Percentiles rank a stretch among this genome's conserved stretches.
These are phyloP conservation scores for Styela plicata DNA, from an alignment of 23 tunicate species.

Conservation along the genomic window DNA sequence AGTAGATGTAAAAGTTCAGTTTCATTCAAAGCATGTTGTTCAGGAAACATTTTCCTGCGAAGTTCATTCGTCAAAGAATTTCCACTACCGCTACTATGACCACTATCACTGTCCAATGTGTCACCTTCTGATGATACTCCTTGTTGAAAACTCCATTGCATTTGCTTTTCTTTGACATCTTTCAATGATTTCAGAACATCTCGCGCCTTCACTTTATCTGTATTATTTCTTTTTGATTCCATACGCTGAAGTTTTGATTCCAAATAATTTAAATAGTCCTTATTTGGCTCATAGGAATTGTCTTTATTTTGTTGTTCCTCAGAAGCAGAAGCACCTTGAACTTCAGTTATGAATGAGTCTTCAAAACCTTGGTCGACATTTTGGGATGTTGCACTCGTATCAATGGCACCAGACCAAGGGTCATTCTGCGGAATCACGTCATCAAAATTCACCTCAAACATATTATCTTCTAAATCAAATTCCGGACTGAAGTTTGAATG, in stretches of 20 bases:
- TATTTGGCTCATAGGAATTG: neutral
- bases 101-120: constrained; percentile 17
- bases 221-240: neutral
- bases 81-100: constrained; percentile 7
- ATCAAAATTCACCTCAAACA: neutral
- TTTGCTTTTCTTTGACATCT: constrained; percentile 23
- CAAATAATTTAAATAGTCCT: constrained; percentile 19
- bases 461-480: neutral
- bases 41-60: constrained; percentile 32
- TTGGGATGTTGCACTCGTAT: neutral
- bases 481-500: neutral
- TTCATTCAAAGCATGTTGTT: constrained; percentile 28
- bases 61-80: constrained; percentile 21
- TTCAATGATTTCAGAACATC: constrained; percentile 11
- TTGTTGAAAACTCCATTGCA: constrained; percentile 20
- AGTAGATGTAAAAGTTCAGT: constrained; percentile 22
- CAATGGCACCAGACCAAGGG: neutral
- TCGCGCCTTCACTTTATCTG: constrained; percentile 10
- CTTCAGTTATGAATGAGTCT: constrained; percentile 10
- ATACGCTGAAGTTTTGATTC: constrained; percentile 29
- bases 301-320: neutral
- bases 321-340: neutral
- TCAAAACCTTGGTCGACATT: constrained; percentile 5
- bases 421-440: neutral
- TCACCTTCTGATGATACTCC: constrained; percentile 23